Conservation (phyloP, 2,888 invertebrate genomes). For the Cyclophora punctaria region DNA sequence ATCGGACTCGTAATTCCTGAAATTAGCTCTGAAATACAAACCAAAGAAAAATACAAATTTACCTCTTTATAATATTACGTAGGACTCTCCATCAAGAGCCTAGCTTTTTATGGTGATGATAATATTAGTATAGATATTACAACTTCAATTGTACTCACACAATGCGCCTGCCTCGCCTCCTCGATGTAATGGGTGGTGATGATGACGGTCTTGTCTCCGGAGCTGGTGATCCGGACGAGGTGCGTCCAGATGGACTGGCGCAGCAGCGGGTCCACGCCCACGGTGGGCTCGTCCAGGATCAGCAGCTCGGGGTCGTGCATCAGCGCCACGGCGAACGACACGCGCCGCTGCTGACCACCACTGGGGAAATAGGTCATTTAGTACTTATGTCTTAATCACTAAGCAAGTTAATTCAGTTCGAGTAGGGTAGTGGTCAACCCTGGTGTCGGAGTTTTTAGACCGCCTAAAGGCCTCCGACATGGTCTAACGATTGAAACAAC, state of each 20-base stretch:
- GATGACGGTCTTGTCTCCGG: slow-evolving; percentile 93
- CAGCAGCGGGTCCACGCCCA: slow-evolving; percentile 92
- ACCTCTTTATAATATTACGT: no score
- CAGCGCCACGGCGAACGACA: slow-evolving; percentile 92
- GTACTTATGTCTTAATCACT: no score
- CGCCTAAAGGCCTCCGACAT: no score
- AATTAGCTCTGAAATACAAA: no score
- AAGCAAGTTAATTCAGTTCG: background rate
- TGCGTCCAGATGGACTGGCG: slow-evolving; percentile 96
- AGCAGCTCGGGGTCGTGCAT: slow-evolving; percentile 94
- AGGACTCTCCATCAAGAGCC: no score
- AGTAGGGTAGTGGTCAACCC: background rate
- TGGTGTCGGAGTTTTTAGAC: no score
- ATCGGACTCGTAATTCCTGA: no score
- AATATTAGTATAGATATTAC: background rate
- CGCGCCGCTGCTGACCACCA: slow-evolving; percentile 93
- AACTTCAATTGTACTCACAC: slow-evolving; percentile 73
- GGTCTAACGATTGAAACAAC: no score
- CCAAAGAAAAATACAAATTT: no score
- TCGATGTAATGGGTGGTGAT: slow-evolving; percentile 92
- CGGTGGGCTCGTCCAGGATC: slow-evolving; percentile 94
- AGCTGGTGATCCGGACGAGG: slow-evolving; percentile 90
- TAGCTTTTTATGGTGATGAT: no score
- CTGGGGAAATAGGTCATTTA: slow-evolving; percentile 55
- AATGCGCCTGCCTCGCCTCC: slow-evolving; percentile 92